These are phyloP conservation scores for Apotomis capreana DNA, from an alignment of 2,888 invertebrate genomes.

Conservation along the genomic window DNA sequence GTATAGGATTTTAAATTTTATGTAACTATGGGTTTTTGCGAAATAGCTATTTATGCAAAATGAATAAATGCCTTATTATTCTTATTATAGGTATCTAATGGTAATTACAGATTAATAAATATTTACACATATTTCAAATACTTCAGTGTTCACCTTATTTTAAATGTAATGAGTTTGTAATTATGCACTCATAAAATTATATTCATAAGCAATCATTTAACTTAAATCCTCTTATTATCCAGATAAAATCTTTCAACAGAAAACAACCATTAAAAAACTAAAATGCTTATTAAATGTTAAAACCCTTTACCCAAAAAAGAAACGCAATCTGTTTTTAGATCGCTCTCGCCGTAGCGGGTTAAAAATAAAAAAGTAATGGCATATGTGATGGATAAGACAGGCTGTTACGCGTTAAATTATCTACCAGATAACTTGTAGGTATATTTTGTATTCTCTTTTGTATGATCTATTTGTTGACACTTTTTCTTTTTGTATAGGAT, in stretches of 20 bases:
- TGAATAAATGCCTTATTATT: no score
- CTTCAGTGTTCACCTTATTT: no score
- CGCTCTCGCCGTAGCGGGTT: constrained; percentile 47
- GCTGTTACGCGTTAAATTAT: constrained; percentile 58
- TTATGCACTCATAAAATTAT: no score
- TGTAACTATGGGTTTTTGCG: no score
- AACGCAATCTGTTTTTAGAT: constrained; percentile 50
- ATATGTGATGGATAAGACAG: constrained; percentile 52
- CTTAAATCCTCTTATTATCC: neutral
- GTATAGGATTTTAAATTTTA: no score
- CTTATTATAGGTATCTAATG: no score
- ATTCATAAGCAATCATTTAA: no score
- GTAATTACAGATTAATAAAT: no score
- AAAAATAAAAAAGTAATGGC: constrained; percentile 62
- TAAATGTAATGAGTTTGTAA: no score
- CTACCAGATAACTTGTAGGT: constrained; percentile 55
- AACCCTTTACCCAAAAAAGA: constrained; percentile 17
- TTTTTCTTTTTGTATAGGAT: neutral
- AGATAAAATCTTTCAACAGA: neutral
- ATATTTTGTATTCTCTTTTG: constrained; percentile 53
- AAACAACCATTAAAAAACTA: neutral
- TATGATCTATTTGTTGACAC: constrained; percentile 54
- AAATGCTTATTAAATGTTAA: constrained; percentile 7
- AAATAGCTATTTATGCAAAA: no score
- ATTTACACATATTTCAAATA: no score